These are phyloP conservation scores for Eulemur albifrons DNA, from an alignment of 2,797 vertebrate species.

Conservation along the genomic window DNA sequence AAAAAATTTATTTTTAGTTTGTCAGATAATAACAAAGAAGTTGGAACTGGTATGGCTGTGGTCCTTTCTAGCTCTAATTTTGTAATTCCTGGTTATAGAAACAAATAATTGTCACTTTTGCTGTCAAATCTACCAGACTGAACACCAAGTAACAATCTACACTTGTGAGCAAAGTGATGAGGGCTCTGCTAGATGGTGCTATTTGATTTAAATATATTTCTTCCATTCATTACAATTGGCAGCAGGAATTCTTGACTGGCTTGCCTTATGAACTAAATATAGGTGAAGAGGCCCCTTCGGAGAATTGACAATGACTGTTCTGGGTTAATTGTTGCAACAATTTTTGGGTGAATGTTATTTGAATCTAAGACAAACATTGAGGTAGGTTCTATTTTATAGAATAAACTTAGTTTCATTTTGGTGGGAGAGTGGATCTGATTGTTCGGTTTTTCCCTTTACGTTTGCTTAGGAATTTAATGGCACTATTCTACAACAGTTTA, in stretches of 20 bases:
- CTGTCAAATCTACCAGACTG: conserved; percentile 50
- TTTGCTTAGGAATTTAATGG: neutral
- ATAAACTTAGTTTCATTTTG: conserved; percentile 19
- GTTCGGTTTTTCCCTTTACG: neutral
- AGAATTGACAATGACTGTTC: neutral
- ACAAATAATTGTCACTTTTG: conserved; percentile 41
- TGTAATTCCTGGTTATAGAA: conserved; percentile 28
- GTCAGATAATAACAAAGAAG: neutral
- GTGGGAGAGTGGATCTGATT: neutral
- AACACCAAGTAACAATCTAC: conserved; percentile 70
- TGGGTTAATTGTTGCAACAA: conserved; percentile 11
- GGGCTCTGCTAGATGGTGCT: conserved; percentile 88
- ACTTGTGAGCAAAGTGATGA: conserved; percentile 74
- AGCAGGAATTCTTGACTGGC: conserved; percentile 68
- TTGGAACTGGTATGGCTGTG: neutral
- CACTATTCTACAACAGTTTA: neutral
- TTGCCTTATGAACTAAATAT: conserved; percentile 64
- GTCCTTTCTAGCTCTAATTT: neutral
- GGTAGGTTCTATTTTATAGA: conserved; percentile 10
- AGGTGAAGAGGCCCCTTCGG: conserved; percentile 50
- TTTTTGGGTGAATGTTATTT: conserved; percentile 37
- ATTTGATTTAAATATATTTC: conserved; percentile 83
- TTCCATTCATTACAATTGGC: conserved; percentile 69
- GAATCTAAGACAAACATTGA: conserved; percentile 27
- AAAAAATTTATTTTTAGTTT: neutral